A percentile compares a stretch with the other conserved stretches of the same genome.
phyloP scores from a whole-genome alignment of 2,888 invertebrate genomes.

The Caenorhabditis imperialis region DNA sequence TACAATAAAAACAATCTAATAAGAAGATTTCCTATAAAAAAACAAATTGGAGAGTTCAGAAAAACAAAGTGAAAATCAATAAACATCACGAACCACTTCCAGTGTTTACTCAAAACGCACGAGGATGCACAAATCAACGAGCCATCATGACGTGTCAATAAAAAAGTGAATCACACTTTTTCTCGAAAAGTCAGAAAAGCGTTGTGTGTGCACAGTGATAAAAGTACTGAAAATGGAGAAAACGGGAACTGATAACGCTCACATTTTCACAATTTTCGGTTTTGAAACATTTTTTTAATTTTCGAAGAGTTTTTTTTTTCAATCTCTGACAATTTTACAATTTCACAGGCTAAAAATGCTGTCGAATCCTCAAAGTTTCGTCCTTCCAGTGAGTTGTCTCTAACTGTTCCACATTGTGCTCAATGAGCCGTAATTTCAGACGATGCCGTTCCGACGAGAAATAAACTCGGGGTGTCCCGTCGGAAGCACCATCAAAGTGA shows the following conservation, averaged over 20 bases:
- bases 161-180: conserved; percentile 4
- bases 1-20: no score
- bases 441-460: conserved; percentile 49
- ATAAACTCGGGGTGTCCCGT: conserved; percentile 26
- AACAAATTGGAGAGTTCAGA: no score
- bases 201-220: conserved; percentile 27
- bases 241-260: conserved; percentile 5
- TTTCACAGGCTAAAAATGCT: conserved; percentile 11
- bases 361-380: conserved; percentile 10
- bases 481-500: conserved; percentile 22
- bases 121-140: no score
- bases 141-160: conserved; percentile 5
- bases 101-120: no score
- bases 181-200: conserved; percentile 10
- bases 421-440: conserved; percentile 19
- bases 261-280: neutral
- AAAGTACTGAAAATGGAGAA: neutral
- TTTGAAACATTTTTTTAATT: neutral
- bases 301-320: conserved; percentile 7
- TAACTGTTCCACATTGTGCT: neutral
- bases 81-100: no score
- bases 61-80: no score
- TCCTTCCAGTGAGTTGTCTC: conserved; percentile 15
- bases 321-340: no score
- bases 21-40: no score